Base-by-base conservation (phyloP, 2,888 invertebrate genomes). In the Tinea semifulvella region DNA sequence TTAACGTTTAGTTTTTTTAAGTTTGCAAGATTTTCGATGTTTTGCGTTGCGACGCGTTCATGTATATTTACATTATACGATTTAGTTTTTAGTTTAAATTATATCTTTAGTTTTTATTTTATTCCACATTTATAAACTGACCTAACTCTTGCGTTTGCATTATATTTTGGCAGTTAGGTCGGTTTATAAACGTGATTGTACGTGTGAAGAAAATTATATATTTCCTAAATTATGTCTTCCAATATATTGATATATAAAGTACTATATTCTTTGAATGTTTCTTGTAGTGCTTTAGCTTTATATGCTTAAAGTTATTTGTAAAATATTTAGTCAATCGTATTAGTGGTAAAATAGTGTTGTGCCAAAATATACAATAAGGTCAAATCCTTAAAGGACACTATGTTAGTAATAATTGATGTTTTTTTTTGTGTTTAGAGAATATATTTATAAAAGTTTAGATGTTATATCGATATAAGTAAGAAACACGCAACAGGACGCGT, bases 21-120 rank as follows among this genome's bases (percentile, higher is more conserved):
- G 25, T 19, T 5, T 38, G 18, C 38, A 18, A 38, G 19, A 14
- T 13, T 39, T 39, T 39, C 10, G 19, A 2, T 14, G 17, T 2
- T 43, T 17, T 64, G 66, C 65, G 70, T 69, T 53, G 69, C 73
- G 79, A 74, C 71, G 68, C 71, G 79, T 80, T 79, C 76, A 77
- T 63, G 76, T 80, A 68, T 63, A 60, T 72, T 74, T 63, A 60
- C 54, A 60, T 59, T 64, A 58, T 70, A 67, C 62, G 64, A 62
- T 65, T 46, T 50, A 50, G 45, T 46, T 46, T 51, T 49, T 49
- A 36, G 27, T 26, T 39, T 8, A 17, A n/a, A 18, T 39, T 42
- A 43, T 44, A 26, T 45, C 19, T 38, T 46, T 43, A 22, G 16
- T 47, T 42, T 43, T 48, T 48, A 18, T 48, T 45, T 50, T 49